Evolutionary conservation across 2,797 vertebrate species (phyloP).

Genomic region (Molossus molossus): DNA sequence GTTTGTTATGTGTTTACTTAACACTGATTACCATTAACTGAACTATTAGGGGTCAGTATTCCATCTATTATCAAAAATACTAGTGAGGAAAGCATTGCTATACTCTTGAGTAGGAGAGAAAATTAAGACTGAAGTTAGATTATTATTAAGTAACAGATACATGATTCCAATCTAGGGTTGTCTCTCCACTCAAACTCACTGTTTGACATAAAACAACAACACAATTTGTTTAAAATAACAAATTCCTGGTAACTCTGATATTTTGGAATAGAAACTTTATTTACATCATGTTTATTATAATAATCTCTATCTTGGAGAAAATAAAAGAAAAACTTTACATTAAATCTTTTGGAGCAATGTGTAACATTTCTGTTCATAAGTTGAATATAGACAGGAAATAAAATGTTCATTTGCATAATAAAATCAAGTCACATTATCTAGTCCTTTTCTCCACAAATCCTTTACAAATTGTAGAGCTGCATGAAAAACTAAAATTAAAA

Average conservation of each 20-base stretch:
- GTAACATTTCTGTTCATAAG: slow-evolving; percentile 50
- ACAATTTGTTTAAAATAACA: not conserved
- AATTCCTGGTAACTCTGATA: not conserved
- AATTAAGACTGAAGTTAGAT: slow-evolving; percentile 9
- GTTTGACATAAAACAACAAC: not conserved
- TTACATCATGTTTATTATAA: slow-evolving; percentile 55
- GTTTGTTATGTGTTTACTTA: not conserved
- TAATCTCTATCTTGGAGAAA: slow-evolving; percentile 23
- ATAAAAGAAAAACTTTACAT: slow-evolving; percentile 13
- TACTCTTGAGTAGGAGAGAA: not conserved
- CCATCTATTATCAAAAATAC: not conserved
- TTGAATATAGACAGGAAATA: slow-evolving; percentile 53
- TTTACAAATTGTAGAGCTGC: slow-evolving; percentile 50
- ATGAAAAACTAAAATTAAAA: slow-evolving; percentile 58
- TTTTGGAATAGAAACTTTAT: slow-evolving; percentile 44
- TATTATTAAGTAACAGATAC: not conserved
- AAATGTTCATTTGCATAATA: slow-evolving; percentile 49
- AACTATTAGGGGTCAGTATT: not conserved
- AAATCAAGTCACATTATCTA: slow-evolving; percentile 62
- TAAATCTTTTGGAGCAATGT: slow-evolving; percentile 58
- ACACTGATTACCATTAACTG: not conserved
- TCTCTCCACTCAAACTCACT: not conserved
- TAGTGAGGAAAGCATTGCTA: not conserved
- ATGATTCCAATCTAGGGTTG: not conserved
- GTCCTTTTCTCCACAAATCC: slow-evolving; percentile 48